Conservation (phyloP, 2,888 invertebrate species). For the Cheilosia vernalis region DNA sequence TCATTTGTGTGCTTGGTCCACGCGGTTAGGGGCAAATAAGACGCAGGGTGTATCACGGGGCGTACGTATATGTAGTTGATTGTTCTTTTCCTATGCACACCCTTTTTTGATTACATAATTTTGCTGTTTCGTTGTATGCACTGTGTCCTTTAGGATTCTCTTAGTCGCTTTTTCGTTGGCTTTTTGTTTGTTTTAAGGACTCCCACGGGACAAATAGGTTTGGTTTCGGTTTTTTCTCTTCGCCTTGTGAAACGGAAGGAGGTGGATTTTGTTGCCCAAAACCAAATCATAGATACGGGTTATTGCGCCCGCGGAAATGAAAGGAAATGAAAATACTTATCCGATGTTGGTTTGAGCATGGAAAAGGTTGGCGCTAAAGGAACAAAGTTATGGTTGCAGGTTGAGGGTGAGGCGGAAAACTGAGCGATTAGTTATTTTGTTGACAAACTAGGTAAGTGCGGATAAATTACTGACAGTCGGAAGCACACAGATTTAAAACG, state of each 20-base stretch:
- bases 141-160: not conserved
- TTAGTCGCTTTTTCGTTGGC: slow-evolving; percentile 8
- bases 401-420: slow-evolving; percentile 40
- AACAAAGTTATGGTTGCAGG: slow-evolving; percentile 18
- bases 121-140: slow-evolving; percentile 31
- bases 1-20: slow-evolving; percentile 6
- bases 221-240: slow-evolving; percentile 27
- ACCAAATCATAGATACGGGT: slow-evolving; percentile 54
- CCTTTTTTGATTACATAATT: slow-evolving; percentile 50
- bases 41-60: slow-evolving; percentile 5
- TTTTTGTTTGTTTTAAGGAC: slow-evolving; percentile 14
- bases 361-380: slow-evolving; percentile 49
- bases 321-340: slow-evolving; percentile 64
- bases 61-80: slow-evolving; percentile 3
- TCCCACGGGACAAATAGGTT: slow-evolving; percentile 60
- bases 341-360: slow-evolving; percentile 42
- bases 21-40: not conserved
- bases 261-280: slow-evolving; percentile 27
- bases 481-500: no score
- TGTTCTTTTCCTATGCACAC: not conserved
- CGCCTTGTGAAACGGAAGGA: slow-evolving; percentile 5
- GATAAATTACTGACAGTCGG: not conserved
- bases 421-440: slow-evolving; percentile 55
- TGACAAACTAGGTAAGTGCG: slow-evolving; percentile 6
- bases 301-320: slow-evolving; percentile 60